phyloP scores from a whole-genome alignment of 2,888 invertebrate species.

The Campoplex nolae region DNA sequence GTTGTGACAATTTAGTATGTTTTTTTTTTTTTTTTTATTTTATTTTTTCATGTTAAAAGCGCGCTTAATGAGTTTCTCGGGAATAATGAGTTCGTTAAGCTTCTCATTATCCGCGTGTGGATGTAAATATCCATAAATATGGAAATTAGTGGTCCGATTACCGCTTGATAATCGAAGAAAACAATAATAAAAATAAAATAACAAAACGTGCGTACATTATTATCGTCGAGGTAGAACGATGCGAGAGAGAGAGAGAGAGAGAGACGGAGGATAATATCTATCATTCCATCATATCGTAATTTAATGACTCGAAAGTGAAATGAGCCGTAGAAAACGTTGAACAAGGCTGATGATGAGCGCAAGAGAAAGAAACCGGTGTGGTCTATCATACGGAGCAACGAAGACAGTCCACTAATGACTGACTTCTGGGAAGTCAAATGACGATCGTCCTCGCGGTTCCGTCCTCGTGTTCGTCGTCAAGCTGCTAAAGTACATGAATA shows the following conservation, averaged over 20 bases:
- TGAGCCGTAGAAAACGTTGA: slow-evolving; percentile 60
- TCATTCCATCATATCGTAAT: slow-evolving; percentile 51
- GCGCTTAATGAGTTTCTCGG: slow-evolving; percentile 44
- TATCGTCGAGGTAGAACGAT: slow-evolving; percentile 20
- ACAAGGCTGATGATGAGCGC: slow-evolving; percentile 38
- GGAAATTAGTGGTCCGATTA: slow-evolving; percentile 49
- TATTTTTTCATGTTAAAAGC: background rate
- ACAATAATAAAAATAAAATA: background rate
- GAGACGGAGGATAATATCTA: slow-evolving; percentile 36
- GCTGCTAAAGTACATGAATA: slow-evolving; percentile 27
- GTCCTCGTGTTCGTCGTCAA: slow-evolving; percentile 29
- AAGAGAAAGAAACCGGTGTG: slow-evolving; percentile 9
- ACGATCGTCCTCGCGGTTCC: slow-evolving; percentile 51
- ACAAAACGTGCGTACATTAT: slow-evolving; percentile 43
- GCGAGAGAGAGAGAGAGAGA: slow-evolving; percentile 3
- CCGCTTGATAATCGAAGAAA: slow-evolving; percentile 37
- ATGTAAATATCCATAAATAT: slow-evolving; percentile 22
- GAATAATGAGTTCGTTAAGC: slow-evolving; percentile 34
- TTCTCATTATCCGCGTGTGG: slow-evolving; percentile 7
- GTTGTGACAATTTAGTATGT: slow-evolving; percentile 20
- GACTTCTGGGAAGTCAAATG: slow-evolving; percentile 68
- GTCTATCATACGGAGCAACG: slow-evolving; percentile 39
- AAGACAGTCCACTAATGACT: slow-evolving; percentile 63
- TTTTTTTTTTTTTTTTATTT: too few relatives aligned
- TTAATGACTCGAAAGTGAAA: slow-evolving; percentile 61